Conservation (phyloP, 2,888 invertebrate genomes). For the Embidobia sp. region DNA sequence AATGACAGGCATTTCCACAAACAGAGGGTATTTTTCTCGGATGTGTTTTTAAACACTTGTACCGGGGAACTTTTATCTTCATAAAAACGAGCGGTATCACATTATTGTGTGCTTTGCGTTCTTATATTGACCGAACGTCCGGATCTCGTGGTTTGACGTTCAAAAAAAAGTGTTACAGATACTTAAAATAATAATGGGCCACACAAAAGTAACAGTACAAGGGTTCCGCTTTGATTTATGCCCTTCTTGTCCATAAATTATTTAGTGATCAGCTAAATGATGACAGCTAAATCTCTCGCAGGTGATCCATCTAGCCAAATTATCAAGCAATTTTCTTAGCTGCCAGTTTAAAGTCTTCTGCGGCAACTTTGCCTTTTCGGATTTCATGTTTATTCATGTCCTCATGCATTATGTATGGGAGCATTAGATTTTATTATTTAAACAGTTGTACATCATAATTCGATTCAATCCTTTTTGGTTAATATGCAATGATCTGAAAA, state of each 20-base stretch:
- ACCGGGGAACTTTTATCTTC: not conserved
- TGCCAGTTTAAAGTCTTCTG: too few species aligned
- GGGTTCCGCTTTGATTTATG: conserved; percentile 16
- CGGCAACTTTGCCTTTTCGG: too few species aligned
- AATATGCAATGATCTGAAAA: too few species aligned
- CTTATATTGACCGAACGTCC: conserved; percentile 1
- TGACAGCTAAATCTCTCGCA: conserved; percentile 8
- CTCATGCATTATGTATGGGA: too few species aligned
- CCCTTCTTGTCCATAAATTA: not conserved
- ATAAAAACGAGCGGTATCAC: conserved; percentile 8
- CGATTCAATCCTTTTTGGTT: too few species aligned
- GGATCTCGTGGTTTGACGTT: not conserved
- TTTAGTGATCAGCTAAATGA: not conserved
- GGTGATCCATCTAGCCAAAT: not conserved
- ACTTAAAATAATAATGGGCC: conserved; percentile 5
- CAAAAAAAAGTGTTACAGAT: conserved; percentile 12
- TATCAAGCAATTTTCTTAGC: not conserved
- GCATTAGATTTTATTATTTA: too few species aligned
- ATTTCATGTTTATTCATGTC: too few species aligned
- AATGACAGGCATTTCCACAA: conserved; percentile 11
- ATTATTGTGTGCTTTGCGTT: conserved; percentile 1
- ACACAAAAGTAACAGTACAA: not conserved
- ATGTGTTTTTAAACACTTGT: conserved; percentile 3
- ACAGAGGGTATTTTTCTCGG: not conserved
- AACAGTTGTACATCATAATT: too few species aligned